Evolutionary conservation across 2,113 vertebrate species (phyloP), one percentile per base, ranked within the genome.

Genomic region (Alethe diademata): DNA sequence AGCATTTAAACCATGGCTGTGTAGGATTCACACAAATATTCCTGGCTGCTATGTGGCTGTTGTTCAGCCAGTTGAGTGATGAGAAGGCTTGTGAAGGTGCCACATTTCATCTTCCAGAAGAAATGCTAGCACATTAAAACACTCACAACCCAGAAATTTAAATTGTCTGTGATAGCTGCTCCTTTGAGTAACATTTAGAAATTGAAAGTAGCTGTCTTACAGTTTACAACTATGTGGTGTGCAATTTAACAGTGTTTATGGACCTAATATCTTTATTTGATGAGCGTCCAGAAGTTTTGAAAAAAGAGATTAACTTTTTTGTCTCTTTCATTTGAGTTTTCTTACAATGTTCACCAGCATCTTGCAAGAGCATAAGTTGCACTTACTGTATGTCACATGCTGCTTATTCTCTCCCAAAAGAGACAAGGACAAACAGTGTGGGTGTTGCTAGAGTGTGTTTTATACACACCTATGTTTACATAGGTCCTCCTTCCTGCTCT

Each of bases 31-130:
- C 50, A 43, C 28, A 93, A 83, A 54, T 54, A 86, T 40, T 56
- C 45, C 43, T 81, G 64, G 88, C 80, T 94, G 51, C 26, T 82
- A 2, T 53, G 38, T 60, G 36, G 91, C 66, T 93, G 60, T 91
- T 90, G 23, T 93, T 78, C 71, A 95, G 48, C 65, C 87, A 81
- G 54, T 11, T 58, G 35, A 85, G 26, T 78, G 92, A 74, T n/a
- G 82, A 71, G 29, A 88, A 90, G n/a, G 29, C 26, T 86, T 86
- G 64, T 71, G 84, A 92, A 92, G 69, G 93, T 87, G 58, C 48
- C 45, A 13, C 67, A 58, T 42, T 80, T 61, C 25, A 78, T 45
- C 61, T 92, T 93, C 61, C 74, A 84, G 48, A 94, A 92, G 5
- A 73, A 86, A 86, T 82, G 67, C 56, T 70, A 93, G 12, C 19